Percentiles rank a stretch among this genome's conserved stretches.
These are phyloP conservation scores for Philereme transversata DNA, from an alignment of 2,888 invertebrate genomes.

Conservation along the genomic window DNA sequence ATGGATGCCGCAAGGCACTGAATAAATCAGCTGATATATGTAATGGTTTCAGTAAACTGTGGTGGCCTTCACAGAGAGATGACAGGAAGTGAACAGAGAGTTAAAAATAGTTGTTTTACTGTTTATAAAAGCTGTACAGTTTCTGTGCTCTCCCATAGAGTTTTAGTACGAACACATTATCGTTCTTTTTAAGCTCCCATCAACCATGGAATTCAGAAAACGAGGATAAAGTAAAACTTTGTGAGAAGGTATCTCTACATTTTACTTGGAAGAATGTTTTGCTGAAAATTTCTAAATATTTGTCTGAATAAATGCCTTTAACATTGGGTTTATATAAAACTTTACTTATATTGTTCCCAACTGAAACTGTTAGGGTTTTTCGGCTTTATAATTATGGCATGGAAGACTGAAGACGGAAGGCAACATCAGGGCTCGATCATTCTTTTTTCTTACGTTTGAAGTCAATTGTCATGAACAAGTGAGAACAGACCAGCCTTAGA, in stretches of 20 bases:
- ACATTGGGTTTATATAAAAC: not conserved
- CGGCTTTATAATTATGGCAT: too few relatives aligned
- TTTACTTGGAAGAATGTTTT: constrained; percentile 16
- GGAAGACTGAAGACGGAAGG: too few relatives aligned
- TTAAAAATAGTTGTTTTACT: not conserved
- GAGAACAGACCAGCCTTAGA: too few relatives aligned
- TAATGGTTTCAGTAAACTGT: too few relatives aligned
- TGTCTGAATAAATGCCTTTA: not conserved
- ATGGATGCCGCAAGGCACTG: too few relatives aligned
- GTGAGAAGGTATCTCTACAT: constrained; percentile 9
- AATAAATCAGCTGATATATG: too few relatives aligned
- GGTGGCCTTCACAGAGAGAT: too few relatives aligned
- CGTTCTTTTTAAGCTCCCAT: constrained; percentile 6
- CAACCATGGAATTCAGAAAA: constrained; percentile 16
- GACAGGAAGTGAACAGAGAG: too few relatives aligned
- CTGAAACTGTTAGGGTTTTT: too few relatives aligned
- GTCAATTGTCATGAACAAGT: too few relatives aligned
- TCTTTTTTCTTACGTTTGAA: too few relatives aligned
- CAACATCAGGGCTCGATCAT: too few relatives aligned
- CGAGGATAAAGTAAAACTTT: constrained; percentile 5
- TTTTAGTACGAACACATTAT: constrained; percentile 11
- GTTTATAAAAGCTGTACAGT: not conserved
- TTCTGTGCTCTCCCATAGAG: constrained; percentile 9
- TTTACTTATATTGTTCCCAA: not conserved
- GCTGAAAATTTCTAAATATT: constrained; percentile 1